Evolutionary conservation across 35 echinoderm and acorn worm genomes (phyloP).

Genomic region (Apostichopus parvimensis): DNA sequence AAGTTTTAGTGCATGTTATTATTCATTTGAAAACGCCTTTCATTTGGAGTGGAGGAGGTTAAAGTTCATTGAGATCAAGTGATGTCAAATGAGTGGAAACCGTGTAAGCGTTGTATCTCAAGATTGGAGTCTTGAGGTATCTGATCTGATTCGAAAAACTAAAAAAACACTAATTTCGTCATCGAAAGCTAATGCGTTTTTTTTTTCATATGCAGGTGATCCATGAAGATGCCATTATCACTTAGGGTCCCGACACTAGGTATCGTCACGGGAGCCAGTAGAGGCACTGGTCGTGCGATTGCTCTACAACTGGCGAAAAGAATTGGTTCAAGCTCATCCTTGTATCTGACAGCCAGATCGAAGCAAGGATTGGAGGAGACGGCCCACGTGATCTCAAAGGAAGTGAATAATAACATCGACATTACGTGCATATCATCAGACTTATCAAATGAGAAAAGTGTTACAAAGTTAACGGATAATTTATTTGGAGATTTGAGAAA

Average conservation of each 20-base stretch:
- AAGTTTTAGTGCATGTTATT: too few relatives aligned
- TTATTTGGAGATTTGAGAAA: neutral
- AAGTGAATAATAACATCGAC: neutral
- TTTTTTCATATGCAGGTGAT: too few relatives aligned
- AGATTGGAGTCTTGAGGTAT: too few relatives aligned
- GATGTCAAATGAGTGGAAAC: too few relatives aligned
- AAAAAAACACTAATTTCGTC: too few relatives aligned
- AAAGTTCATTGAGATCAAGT: too few relatives aligned
- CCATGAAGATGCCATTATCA: neutral
- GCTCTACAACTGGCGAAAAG: constrained; percentile 49
- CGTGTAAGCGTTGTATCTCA: too few relatives aligned
- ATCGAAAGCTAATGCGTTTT: too few relatives aligned
- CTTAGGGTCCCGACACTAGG: constrained; percentile 20
- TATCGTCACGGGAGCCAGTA: constrained; percentile 68
- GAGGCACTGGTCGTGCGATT: constrained; percentile 74
- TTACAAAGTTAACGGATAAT: neutral
- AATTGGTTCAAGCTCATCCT: constrained; percentile 46
- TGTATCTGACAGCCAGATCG: constrained; percentile 59
- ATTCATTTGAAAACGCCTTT: too few relatives aligned
- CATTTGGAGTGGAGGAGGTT: too few relatives aligned
- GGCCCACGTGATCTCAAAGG: neutral
- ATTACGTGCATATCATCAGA: constrained; percentile 27
- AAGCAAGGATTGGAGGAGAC: constrained; percentile 24
- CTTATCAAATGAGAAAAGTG: constrained; percentile 8
- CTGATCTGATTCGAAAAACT: too few relatives aligned